Conservation (phyloP, 2,888 invertebrate species). For the Cheilosia urbana region DNA sequence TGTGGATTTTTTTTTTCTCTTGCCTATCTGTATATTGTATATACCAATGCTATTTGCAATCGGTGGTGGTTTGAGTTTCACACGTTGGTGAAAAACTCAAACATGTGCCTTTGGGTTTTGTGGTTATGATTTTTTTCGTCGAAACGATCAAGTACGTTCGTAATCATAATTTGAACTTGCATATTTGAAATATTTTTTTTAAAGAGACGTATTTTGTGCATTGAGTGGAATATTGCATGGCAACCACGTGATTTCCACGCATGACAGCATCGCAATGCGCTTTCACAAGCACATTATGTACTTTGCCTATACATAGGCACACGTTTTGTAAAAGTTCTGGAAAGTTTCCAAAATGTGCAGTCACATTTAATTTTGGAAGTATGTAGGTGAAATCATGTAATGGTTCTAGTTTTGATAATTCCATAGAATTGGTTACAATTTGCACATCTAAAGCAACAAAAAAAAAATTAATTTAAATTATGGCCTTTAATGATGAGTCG, state of each 20-base stretch:
- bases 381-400: too few relatives aligned
- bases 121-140: slow-evolving; percentile 31
- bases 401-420: slow-evolving; percentile 3
- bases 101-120: slow-evolving; percentile 37
- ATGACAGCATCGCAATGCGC: slow-evolving; percentile 57
- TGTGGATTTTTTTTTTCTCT: neutral
- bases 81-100: neutral
- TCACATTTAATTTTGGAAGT: slow-evolving; percentile 24
- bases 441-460: neutral
- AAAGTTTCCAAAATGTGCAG: slow-evolving; percentile 43
- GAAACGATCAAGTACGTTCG: neutral
- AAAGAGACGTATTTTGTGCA: neutral
- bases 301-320: neutral
- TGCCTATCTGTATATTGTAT: neutral
- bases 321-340: slow-evolving; percentile 43
- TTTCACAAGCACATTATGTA: slow-evolving; percentile 31
- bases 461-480: neutral
- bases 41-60: neutral
- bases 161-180: neutral
- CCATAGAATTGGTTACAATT: neutral
- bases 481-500: neutral
- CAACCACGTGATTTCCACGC: slow-evolving; percentile 71
- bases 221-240: slow-evolving; percentile 36
- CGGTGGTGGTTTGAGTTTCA: neutral
- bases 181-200: neutral